Evolutionary conservation across 2,113 vertebrate genomes (phyloP).

Genomic region (Thermophis baileyi): DNA sequence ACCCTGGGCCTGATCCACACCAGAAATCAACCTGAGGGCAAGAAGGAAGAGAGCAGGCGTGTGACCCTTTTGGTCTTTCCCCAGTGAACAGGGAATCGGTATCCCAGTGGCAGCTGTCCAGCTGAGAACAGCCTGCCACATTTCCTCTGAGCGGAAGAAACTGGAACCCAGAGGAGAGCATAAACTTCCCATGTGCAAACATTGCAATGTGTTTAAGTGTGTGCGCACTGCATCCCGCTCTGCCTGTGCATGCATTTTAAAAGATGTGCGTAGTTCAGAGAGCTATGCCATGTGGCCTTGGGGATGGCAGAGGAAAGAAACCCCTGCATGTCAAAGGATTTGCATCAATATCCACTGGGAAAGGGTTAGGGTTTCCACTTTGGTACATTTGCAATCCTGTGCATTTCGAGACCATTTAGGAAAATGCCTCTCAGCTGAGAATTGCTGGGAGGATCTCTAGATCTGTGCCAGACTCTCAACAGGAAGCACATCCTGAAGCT

Average conservation of each 20-base stretch:
- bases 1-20: not conserved
- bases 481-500: not conserved
- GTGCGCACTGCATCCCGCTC: not conserved
- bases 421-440: not conserved
- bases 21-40: not conserved
- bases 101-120: not conserved
- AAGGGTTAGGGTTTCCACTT: not conserved
- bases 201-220: not conserved
- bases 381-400: not conserved
- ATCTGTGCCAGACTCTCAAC: not conserved
- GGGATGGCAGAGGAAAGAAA: no score
- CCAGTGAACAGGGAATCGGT: constrained; percentile 9
- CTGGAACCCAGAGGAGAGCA: not conserved
- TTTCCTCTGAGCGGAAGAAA: constrained; percentile 14
- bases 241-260: not conserved
- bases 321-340: not conserved
- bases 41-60: not conserved
- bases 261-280: not conserved
- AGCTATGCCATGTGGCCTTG: not conserved
- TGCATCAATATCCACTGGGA: not conserved
- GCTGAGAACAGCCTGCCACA: not conserved
- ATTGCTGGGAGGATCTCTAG: not conserved
- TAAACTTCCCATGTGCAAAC: not conserved
- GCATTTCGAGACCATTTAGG: not conserved
- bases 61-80: not conserved